Evolutionary conservation across 2,888 invertebrate species (phyloP), one percentile per base, ranked within the genome.

Genomic region (Drosophila conformis): DNA sequence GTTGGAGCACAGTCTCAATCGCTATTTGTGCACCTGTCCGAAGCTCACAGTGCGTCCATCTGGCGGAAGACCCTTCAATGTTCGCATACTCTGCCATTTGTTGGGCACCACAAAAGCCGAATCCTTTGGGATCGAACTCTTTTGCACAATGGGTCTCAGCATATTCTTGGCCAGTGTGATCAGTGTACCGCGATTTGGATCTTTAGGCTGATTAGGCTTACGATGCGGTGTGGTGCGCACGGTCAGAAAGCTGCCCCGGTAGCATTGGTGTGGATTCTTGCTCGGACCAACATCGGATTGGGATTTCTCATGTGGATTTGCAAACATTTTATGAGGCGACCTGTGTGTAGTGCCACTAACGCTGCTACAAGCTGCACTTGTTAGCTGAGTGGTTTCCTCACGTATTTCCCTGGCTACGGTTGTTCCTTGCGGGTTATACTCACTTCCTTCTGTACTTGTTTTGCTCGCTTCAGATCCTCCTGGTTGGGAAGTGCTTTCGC

Each of bases 221-320:
- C 29, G 18, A 13, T 6, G 35, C 1, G 33, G 13, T 27, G 27
- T 29, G n/a, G 35, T 27, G 2, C 72, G 80, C 1, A 70, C 62
- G 13, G 48, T 38, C 4, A 83, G 65, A 46, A 79, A 84, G 48
- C 76, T 73, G 8, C 85, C 72, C 1, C 69, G 67, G 63, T 84
- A 82, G 35, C 69, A 66, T 6, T 29, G 36, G n/a, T 52, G 40
- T 2, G 35, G 31, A 0, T 35, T 35, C 2, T 18, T 29, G 27
- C n/a, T 40, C 36, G 42, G 13, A 15, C 15, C 42, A 0, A 31
- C 42, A 13, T 27, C 33, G 52, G 21, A 6, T 3, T 36, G 21
- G 13, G 4, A 5, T 35, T 3, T 29, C 7, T 7, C 15, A 2
- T 46, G 25, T 1, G 11, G 18, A 8, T 21, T 25, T 27, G 59